Base-by-base conservation (phyloP, 2,888 invertebrate genomes). In the Trichopria drosophilae region DNA sequence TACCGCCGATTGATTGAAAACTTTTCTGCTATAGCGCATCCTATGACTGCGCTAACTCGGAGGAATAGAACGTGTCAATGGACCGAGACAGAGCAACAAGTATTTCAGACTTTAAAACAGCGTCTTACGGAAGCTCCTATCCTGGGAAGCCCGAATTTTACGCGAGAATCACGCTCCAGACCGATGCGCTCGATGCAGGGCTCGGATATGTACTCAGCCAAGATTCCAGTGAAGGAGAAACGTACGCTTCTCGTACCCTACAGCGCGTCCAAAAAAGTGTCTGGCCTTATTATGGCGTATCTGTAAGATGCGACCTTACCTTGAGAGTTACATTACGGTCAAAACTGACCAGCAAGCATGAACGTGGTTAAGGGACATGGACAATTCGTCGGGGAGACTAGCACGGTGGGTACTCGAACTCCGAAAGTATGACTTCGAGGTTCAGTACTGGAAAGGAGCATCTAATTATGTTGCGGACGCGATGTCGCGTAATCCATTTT, bases 1-100 rank as follows among this genome's bases (percentile, higher is more conserved):
- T 62, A 62, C 31, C 35, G 51, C 0, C 24, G 51, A 13, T 55
- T 55, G n/a, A 48, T 55, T 3, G 44, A 48, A 1, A 34, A 49
- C 7, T 39, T 44, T 4, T 12, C 55, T 4, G 10, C 26, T 1
- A 5, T 41, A 1, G 29, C 41, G 3, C 3, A n/a, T 2, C 40
- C 50, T 1, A 10, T 53, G 12, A 43, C 50, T 4, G 31, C 39
- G 9, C 13, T 56, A 1, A 5, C 46, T 3, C 24, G 29, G 6
- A 56, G 51, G 18, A 9, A 19, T 2, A 37, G 7, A 3, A 20
- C 7, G 5, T 55, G 52, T 52, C 6, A 10, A 4, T 57, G 56
- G 50, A 19, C 4, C 1, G 6, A 4, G 1, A 37, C 23, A 1
- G 22, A 53, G n/a, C 24, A 41, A 10, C 5, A n/a, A 5, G 54